Percentiles rank a stretch among this genome's conserved stretches.
Conservation (phyloP, 2,888 invertebrate genomes). For the Aromia moschata region DNA sequence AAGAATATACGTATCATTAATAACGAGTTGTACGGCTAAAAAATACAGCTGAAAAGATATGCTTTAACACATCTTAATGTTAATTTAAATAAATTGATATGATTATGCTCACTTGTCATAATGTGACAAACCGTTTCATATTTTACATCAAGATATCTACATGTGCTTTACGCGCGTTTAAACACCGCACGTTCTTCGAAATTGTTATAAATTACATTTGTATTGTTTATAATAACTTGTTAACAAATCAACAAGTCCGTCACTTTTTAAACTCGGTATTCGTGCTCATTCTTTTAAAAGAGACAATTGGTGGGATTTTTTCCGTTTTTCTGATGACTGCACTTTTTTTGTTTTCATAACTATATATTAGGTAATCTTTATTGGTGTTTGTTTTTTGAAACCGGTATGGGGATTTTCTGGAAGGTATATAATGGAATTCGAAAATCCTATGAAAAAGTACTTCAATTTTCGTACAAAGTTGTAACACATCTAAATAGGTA, state of each 20-base stretch:
- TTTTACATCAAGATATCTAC: conserved; percentile 30
- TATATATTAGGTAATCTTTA: no score
- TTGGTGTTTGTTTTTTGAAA: no score
- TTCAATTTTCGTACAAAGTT: no score
- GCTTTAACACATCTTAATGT: conserved; percentile 31
- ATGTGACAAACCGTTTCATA: conserved; percentile 35
- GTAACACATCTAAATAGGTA: no score
- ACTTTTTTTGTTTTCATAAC: no score
- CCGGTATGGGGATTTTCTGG: no score
- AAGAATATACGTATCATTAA: background rate
- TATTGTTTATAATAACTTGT: background rate
- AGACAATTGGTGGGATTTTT: no score
- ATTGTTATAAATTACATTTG: conserved; percentile 1
- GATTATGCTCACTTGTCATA: conserved; percentile 37
- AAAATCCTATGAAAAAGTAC: no score
- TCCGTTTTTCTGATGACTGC: no score
- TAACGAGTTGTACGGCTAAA: conserved; percentile 2
- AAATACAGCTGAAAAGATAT: conserved; percentile 9
- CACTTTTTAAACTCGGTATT: background rate
- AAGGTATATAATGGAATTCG: no score
- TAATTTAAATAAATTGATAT: conserved; percentile 45
- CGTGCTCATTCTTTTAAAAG: no score
- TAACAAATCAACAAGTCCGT: background rate
- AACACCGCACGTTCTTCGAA: background rate
- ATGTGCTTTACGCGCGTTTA: background rate